Evolutionary conservation across 2,113 vertebrate genomes (phyloP).

Genomic region (Oreotragus oreotragus): DNA sequence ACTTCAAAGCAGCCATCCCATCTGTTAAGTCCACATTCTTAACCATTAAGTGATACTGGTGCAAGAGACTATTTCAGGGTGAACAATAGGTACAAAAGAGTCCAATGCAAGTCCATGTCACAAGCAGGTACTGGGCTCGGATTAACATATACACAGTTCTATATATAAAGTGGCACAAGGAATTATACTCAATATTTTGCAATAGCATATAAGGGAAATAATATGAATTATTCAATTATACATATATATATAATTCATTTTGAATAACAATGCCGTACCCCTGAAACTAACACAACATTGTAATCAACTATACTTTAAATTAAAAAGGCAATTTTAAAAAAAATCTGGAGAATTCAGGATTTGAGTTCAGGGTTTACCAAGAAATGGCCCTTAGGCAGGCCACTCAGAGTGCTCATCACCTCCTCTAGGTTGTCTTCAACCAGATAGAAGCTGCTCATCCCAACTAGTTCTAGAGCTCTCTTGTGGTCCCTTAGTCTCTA

Average conservation of each 20-base stretch:
- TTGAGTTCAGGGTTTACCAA: background rate
- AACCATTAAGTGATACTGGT: background rate
- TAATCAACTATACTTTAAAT: background rate
- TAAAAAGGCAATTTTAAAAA: background rate
- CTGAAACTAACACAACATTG: background rate
- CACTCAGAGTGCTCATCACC: too few species aligned
- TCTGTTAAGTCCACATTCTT: background rate
- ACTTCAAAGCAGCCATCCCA: background rate
- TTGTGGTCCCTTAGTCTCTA: accelerated
- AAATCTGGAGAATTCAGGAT: background rate
- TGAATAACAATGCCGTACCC: background rate
- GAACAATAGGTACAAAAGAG: background rate
- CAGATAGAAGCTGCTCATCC: too few species aligned
- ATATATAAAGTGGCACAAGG: background rate
- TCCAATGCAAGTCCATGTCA: background rate
- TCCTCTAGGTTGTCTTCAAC: background rate
- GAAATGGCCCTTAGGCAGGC: background rate
- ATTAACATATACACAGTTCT: background rate
- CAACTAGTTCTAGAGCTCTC: background rate
- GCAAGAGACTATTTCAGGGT: background rate
- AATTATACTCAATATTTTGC: background rate
- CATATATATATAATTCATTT: background rate
- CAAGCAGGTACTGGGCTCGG: background rate
- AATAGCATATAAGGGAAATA: background rate
- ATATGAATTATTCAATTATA: background rate